Base-by-base conservation (phyloP, 1,140 invertebrate species). In the Zophobas morio region DNA sequence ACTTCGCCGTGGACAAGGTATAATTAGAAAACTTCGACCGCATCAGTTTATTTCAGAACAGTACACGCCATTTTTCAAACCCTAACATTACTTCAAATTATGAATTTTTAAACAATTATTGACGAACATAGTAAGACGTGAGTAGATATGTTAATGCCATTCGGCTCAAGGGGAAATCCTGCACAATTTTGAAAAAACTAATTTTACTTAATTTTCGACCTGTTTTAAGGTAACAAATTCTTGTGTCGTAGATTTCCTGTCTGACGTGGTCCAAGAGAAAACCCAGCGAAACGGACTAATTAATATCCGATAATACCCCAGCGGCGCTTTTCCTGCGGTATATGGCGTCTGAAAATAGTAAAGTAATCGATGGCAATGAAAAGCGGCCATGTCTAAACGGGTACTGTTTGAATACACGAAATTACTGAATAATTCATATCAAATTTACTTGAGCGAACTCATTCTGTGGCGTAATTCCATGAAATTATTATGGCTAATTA, bases 401-500 rank as follows among this genome's bases (percentile, higher is more conserved):
- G 39, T 66, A 66, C 42, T 66, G 60, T 66, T 66, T 42, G 60
- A 46, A 66, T 66, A 66, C 60, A 66, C 60, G 60, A 66, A 66
- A 40, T 66, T 39, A 47, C 3, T 66, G 60, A 66, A 66, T 66
- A 66, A 66, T 66, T 66, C 60, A 66, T 66, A 8, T n/a, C 2
- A 66, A 66, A 66, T 66, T 66, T 66, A 66, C 60, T 66, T 40
- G 60, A 66, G 36, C 39, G 60, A 40, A 66, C 33, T 66, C 60
- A 66, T 66, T 42, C 60, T 42, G 6, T 8, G 36, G 6, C 8
- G 39, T 66, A 66, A 66, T 66, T 66, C 60, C 39, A 40, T 66
- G 60, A 66, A 66, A 66, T 66, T 66, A 66, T 66, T 66, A 66
- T 40, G 33, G n/a, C 36, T 66, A 66, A 66, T 66, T 66, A 66